A percentile compares a stretch with the other conserved stretches of the same genome.
Evolutionary conservation across 2,888 invertebrate genomes (phyloP).

Genomic region (Pantelozetes paolii): DNA sequence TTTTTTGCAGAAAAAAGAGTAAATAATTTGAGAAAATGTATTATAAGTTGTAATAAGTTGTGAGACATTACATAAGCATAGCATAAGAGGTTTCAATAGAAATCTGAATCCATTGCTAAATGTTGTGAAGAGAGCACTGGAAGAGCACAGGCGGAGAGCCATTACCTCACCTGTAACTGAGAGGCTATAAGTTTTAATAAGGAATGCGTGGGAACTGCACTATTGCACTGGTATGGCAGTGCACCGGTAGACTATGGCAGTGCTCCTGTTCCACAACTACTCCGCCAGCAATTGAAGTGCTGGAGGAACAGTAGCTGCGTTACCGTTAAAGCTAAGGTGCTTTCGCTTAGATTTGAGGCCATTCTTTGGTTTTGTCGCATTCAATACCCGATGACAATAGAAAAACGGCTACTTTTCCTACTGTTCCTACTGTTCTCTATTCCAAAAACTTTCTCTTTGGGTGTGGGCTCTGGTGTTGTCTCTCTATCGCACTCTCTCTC

Average conservation of each 20-base stretch:
- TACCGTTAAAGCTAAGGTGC: slow-evolving; percentile 9
- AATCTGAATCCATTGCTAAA: slow-evolving; percentile 9
- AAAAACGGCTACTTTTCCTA: slow-evolving; percentile 36
- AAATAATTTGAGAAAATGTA: not conserved
- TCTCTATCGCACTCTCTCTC: not conserved
- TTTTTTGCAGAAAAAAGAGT: not conserved
- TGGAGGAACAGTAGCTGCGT: slow-evolving; percentile 26
- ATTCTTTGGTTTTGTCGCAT: slow-evolving; percentile 25
- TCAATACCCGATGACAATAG: slow-evolving; percentile 21
- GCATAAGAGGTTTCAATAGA: not conserved
- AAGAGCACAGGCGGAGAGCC: not conserved
- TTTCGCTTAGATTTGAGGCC: not conserved
- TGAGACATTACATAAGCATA: slow-evolving; percentile 13
- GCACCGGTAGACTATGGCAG: not conserved
- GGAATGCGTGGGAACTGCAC: slow-evolving; percentile 21
- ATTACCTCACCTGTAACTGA: slow-evolving; percentile 32
- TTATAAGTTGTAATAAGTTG: not conserved
- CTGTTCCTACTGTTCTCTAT: not conserved
- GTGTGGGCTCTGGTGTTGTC: slow-evolving; percentile 16
- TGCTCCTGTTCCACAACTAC: slow-evolving; percentile 9
- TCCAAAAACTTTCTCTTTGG: slow-evolving; percentile 28
- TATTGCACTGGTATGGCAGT: not conserved
- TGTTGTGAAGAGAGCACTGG: not conserved
- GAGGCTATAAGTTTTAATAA: slow-evolving; percentile 31
- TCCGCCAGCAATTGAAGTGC: slow-evolving; percentile 16